Conservation (phyloP, 2,113 vertebrate genomes). For the Gymnobelideus leadbeateri region DNA sequence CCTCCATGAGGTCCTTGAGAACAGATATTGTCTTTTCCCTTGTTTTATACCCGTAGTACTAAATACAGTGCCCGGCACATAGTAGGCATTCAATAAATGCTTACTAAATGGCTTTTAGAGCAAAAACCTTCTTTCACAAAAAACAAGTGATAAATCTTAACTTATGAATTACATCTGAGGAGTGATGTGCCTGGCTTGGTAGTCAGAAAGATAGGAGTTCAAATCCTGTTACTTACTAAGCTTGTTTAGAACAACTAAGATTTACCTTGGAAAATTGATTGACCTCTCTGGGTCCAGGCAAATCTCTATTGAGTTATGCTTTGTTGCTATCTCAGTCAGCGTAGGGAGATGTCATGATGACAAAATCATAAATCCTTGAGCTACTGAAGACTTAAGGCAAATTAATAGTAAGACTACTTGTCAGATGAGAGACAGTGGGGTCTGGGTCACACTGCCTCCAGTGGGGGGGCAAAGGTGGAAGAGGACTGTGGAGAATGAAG, state of each 20-base stretch:
- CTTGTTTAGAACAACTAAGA: neutral
- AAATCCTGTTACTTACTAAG: too few relatives aligned
- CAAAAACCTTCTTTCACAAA: slow-evolving; percentile 8
- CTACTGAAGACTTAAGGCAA: neutral
- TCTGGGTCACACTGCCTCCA: too few relatives aligned
- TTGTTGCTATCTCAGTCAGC: neutral
- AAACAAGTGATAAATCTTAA: slow-evolving; percentile 7
- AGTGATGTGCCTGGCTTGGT: too few relatives aligned
- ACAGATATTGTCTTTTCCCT: neutral
- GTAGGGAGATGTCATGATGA: neutral
- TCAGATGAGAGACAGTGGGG: neutral
- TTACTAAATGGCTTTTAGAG: slow-evolving; percentile 11
- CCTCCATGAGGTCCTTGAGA: neutral
- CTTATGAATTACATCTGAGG: slow-evolving; percentile 48
- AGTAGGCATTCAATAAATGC: slow-evolving; percentile 19
- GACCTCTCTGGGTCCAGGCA: neutral
- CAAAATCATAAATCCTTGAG: neutral
- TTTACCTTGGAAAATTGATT: neutral
- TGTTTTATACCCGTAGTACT: neutral
- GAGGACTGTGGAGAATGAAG: neutral
- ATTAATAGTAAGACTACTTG: neutral
- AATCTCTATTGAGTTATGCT: neutral
- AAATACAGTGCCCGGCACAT: neutral
- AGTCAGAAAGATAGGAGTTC: too few relatives aligned
- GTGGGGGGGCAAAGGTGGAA: neutral